phyloP scores from a whole-genome alignment of 2,888 invertebrate genomes.

The Nymphalis urticae region DNA sequence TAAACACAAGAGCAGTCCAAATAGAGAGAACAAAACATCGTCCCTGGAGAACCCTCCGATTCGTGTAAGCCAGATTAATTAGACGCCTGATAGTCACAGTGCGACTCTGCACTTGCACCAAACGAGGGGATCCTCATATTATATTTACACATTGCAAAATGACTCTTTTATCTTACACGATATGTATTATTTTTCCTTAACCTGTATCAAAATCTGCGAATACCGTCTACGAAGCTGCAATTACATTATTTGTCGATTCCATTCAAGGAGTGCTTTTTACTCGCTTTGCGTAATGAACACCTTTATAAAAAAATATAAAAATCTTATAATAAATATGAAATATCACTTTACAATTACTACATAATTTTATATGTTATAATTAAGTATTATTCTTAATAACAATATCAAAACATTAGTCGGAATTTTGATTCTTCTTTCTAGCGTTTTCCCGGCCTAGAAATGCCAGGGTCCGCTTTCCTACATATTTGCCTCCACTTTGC shows the following conservation, averaged over 20 bases:
- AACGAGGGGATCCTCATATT: slow-evolving; percentile 36
- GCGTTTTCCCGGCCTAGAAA: too few species aligned
- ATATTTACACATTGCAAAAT: slow-evolving; percentile 21
- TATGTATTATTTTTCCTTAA: slow-evolving; percentile 14
- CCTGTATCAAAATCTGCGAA: neutral
- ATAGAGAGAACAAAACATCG: slow-evolving; percentile 35
- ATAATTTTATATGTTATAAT: too few species aligned
- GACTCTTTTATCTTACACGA: neutral
- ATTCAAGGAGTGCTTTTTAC: slow-evolving; percentile 33
- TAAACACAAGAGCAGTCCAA: slow-evolving; percentile 36
- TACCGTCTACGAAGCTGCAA: slow-evolving; percentile 22
- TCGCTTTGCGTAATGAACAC: slow-evolving; percentile 27
- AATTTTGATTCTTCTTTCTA: too few species aligned
- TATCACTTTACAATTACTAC: neutral
- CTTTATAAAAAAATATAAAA: slow-evolving; percentile 13
- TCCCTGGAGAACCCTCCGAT: slow-evolving; percentile 29
- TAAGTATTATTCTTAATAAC: too few species aligned
- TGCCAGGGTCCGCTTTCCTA: too few species aligned
- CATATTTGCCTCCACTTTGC: too few species aligned
- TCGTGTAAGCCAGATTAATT: slow-evolving; percentile 60
- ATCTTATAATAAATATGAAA: neutral
- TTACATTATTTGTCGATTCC: slow-evolving; percentile 35
- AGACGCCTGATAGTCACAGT: slow-evolving; percentile 61
- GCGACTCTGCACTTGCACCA: slow-evolving; percentile 44
- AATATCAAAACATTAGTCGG: too few species aligned